Conservation (phyloP, 2,113 vertebrate genomes). For the Sturnus vulgaris region DNA sequence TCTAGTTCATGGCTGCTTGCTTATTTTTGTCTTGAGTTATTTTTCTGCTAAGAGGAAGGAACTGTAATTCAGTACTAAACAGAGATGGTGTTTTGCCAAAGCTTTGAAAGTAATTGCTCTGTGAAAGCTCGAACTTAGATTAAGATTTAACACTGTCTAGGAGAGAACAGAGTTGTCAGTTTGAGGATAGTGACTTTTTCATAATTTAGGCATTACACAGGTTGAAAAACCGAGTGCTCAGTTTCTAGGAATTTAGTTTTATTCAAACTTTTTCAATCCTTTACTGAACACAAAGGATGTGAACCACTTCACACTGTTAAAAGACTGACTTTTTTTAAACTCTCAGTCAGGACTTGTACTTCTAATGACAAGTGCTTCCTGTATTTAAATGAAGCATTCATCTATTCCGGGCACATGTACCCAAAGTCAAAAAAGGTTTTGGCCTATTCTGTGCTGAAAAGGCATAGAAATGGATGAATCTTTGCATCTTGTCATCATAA, state of each 20-base stretch:
- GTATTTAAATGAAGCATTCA: constrained; percentile 43
- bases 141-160: background rate
- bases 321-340: background rate
- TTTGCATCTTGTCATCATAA: background rate
- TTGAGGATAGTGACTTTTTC: background rate
- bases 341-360: background rate
- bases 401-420: constrained; percentile 21
- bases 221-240: background rate
- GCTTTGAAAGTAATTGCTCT: background rate
- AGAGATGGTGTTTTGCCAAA: background rate
- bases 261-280: background rate
- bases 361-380: constrained; percentile 33
- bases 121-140: background rate
- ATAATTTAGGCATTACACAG: background rate
- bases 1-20: background rate
- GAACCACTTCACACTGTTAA: background rate
- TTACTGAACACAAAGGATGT: background rate
- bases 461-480: background rate
- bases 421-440: background rate
- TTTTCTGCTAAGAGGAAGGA: constrained; percentile 6
- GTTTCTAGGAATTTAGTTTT: background rate
- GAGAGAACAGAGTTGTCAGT: background rate
- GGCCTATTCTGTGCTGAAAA: background rate
- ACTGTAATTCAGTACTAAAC: background rate
- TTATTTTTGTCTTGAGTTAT: background rate